A percentile compares a stretch with the other conserved stretches of the same genome.
Conservation (phyloP, 2,113 vertebrate genomes). For the Leucopsar rothschildi region DNA sequence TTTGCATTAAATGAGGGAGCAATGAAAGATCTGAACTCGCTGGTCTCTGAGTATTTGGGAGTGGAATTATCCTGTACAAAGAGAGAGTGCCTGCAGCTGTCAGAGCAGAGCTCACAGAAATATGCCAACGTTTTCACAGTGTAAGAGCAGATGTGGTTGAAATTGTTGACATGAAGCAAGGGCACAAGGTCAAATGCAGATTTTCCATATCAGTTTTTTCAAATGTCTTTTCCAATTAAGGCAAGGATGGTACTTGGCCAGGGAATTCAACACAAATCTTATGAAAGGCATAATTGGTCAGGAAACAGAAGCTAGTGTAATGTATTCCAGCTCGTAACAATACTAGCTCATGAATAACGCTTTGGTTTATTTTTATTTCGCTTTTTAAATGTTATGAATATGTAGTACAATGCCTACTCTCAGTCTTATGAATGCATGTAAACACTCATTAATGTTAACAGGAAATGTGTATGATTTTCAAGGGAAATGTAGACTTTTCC, state of each 20-base stretch:
- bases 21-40: background rate
- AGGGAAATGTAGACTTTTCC: background rate
- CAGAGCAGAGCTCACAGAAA: conserved; percentile 26
- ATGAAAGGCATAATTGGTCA: conserved; percentile 18
- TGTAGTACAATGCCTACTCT: conserved; percentile 45
- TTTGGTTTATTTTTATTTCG: background rate
- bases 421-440: conserved; percentile 31
- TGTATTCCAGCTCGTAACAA: conserved; percentile 19
- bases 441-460: conserved; percentile 50
- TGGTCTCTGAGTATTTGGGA: background rate
- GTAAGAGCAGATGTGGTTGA: conserved; percentile 69
- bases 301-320: conserved; percentile 62
- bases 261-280: background rate
- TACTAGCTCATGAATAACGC: background rate
- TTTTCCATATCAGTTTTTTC: conserved; percentile 68
- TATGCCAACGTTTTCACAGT: conserved; percentile 68
- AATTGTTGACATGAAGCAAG: conserved; percentile 56
- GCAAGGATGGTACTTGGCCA: background rate
- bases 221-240: conserved; percentile 42
- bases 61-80: conserved; percentile 34
- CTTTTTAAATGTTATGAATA: conserved; percentile 2
- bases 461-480: conserved; percentile 12
- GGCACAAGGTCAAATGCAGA: conserved; percentile 64
- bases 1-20: background rate
- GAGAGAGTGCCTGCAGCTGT: conserved; percentile 66